These are phyloP conservation scores for Clarias gariepinus DNA, from an alignment of 2,113 vertebrate genomes.

Conservation along the genomic window DNA sequence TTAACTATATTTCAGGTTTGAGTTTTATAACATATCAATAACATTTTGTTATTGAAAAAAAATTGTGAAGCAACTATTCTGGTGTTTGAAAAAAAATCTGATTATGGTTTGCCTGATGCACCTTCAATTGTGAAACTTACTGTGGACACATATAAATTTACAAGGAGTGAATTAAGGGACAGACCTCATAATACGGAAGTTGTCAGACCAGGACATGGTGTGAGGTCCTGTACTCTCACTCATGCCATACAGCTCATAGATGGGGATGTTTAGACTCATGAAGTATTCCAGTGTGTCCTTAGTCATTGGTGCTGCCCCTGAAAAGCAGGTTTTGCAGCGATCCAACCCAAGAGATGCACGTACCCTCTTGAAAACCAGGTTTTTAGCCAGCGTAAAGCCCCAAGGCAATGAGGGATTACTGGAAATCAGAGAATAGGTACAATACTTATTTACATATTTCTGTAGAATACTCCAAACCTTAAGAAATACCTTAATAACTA, in stretches of 20 bases:
- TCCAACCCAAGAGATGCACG: constrained; percentile 70
- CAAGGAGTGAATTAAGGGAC: background rate
- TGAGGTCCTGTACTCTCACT: constrained; percentile 76
- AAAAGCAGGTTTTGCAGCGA: constrained; percentile 68
- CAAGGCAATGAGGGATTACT: constrained; percentile 68
- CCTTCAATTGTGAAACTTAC: background rate
- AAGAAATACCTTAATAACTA: background rate
- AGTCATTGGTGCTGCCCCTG: constrained; percentile 72
- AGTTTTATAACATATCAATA: background rate
- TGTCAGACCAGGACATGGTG: constrained; percentile 48
- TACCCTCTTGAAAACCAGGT: constrained; percentile 73
- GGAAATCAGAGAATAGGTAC: background rate
- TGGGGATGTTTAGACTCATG: constrained; percentile 75
- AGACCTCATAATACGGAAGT: constrained; percentile 68
- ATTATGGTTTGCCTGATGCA: background rate
- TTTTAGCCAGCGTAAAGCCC: constrained; percentile 74
- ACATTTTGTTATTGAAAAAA: background rate
- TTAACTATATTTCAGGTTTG: background rate
- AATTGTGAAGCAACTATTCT: background rate
- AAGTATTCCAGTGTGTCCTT: constrained; percentile 77
- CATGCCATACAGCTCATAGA: constrained; percentile 75
- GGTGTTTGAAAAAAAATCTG: background rate
- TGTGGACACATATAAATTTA: background rate
- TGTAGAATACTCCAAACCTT: background rate
- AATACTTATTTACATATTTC: background rate